phyloP scores from a whole-genome alignment of 2,113 vertebrate genomes.

The Vombatus ursinus region DNA sequence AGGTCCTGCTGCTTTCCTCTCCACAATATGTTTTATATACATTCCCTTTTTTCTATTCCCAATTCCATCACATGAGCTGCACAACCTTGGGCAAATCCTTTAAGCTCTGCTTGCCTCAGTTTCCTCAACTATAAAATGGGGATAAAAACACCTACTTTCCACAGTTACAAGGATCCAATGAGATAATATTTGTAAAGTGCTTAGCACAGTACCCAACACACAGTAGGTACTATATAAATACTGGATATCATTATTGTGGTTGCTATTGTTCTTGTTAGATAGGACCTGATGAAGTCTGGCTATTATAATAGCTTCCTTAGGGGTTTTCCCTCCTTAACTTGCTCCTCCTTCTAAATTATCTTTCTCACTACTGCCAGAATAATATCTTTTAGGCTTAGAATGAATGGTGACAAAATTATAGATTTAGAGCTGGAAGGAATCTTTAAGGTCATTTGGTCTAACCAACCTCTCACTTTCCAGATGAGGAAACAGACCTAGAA shows the following conservation, averaged over 20 bases:
- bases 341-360: neutral
- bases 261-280: neutral
- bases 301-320: neutral
- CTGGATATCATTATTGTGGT: neutral
- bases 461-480: neutral
- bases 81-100: neutral
- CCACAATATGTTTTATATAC: neutral
- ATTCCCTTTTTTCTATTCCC: neutral
- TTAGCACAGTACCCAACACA: neutral
- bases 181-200: neutral
- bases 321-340: neutral
- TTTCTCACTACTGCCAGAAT: neutral
- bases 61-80: neutral
- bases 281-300: neutral
- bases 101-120: neutral
- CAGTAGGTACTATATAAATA: neutral
- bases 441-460: neutral
- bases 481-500: neutral
- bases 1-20: no score
- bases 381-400: neutral
- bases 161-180: neutral
- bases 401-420: neutral
- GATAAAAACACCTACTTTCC: neutral
- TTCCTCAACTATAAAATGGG: neutral
- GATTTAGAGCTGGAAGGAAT: neutral